These are phyloP conservation scores for Diorhabda sublineata DNA, from an alignment of 1,140 invertebrate genomes.

Conservation along the genomic window DNA sequence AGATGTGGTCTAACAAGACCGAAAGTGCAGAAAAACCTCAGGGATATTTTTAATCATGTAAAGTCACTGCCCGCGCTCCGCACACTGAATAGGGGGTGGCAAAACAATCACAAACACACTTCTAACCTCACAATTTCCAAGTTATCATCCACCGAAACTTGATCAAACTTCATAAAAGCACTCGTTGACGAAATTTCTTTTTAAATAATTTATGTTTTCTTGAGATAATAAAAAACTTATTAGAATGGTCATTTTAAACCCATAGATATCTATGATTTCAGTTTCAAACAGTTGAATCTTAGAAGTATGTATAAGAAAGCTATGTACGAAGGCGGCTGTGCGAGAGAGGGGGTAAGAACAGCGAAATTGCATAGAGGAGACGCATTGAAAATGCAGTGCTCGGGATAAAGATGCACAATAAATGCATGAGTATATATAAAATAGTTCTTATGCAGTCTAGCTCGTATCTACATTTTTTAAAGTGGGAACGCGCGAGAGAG, in stretches of 20 bases:
- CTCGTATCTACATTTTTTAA: conserved; percentile 23
- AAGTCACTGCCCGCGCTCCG: conserved; percentile 6
- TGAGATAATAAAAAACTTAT: conserved; percentile 14
- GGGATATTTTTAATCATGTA: conserved; percentile 9
- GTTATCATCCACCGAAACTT: not conserved
- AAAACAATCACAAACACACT: conserved; percentile 13
- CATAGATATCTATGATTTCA: conserved; percentile 40
- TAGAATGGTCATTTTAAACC: conserved; percentile 34
- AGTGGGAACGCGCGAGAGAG: conserved; percentile 13
- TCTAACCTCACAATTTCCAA: conserved; percentile 17
- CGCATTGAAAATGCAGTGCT: conserved; percentile 19
- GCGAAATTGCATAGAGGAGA: conserved; percentile 35
- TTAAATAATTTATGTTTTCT: conserved; percentile 6
- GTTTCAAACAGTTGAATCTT: conserved; percentile 38
- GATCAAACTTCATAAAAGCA: not conserved
- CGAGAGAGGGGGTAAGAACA: conserved; percentile 29
- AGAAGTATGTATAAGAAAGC: conserved; percentile 39
- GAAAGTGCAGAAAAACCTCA: conserved; percentile 1
- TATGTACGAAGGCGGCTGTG: conserved; percentile 34
- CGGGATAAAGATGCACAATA: conserved; percentile 22
- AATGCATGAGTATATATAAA: conserved; percentile 24
- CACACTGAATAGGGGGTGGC: not conserved
- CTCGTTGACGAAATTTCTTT: not conserved
- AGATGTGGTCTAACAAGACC: no score
- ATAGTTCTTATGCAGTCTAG: conserved; percentile 24